Evolutionary conservation across 64 coral and sea anemone species (phyloP).

Genomic region (Hydrozoanthus tunicans): DNA sequence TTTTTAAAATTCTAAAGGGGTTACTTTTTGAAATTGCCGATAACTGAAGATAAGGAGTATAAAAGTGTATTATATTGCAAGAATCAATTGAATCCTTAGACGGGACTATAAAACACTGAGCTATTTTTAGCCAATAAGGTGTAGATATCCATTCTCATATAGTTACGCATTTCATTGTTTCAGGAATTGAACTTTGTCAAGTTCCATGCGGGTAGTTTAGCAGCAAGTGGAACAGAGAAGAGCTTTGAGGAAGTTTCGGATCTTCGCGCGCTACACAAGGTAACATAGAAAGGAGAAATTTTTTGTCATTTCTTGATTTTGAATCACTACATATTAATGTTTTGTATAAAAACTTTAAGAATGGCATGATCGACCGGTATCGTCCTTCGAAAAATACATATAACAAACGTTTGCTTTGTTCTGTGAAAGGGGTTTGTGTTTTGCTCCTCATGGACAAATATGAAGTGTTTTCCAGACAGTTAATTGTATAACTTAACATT

Average conservation of each 20-base stretch:
- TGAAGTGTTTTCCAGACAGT: neutral
- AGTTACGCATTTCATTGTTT: neutral
- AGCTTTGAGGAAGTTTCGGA: neutral
- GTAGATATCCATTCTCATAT: neutral
- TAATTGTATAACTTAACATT: neutral
- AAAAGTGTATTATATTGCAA: neutral
- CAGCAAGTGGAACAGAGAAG: neutral
- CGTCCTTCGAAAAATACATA: too few relatives aligned
- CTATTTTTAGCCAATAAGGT: conserved; percentile 16
- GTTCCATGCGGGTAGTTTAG: neutral
- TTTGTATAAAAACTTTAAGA: too few relatives aligned
- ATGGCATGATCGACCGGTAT: too few relatives aligned
- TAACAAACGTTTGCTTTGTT: too few relatives aligned
- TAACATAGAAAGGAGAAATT: too few relatives aligned
- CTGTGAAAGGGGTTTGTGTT: neutral
- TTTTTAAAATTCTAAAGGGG: neutral
- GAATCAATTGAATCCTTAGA: neutral
- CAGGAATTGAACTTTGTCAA: neutral
- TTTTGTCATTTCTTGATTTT: too few relatives aligned
- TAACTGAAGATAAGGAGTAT: neutral
- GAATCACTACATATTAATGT: too few relatives aligned
- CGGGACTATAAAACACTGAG: neutral
- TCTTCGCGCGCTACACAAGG: too few relatives aligned
- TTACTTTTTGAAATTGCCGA: conserved; percentile 23
- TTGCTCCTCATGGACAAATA: neutral